Evolutionary conservation across 2,113 vertebrate species (phyloP).

Genomic region (Gambusia holbrooki): DNA sequence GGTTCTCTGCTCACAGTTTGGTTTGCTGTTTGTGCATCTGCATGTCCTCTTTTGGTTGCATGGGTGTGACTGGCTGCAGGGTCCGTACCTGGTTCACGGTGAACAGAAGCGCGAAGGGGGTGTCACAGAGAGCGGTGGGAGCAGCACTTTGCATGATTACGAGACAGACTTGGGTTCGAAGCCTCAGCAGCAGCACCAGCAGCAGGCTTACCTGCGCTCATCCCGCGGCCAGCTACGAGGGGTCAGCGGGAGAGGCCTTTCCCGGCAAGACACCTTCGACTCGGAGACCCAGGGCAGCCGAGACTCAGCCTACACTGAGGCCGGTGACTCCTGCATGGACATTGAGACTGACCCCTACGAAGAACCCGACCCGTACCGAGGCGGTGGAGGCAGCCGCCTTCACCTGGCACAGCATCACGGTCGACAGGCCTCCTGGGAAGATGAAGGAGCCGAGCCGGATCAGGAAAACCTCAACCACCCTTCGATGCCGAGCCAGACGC

Average conservation of each 20-base stretch:
- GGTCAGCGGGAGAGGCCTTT: slow-evolving; percentile 80
- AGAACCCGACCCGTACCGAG: slow-evolving; percentile 83
- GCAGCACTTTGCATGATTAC: slow-evolving; percentile 82
- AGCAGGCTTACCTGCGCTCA: slow-evolving; percentile 76
- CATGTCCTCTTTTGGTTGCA: slow-evolving; percentile 78
- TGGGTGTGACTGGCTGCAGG: slow-evolving; percentile 79
- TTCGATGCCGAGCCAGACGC: slow-evolving; percentile 70
- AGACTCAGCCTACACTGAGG: slow-evolving; percentile 93
- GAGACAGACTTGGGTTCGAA: slow-evolving; percentile 81
- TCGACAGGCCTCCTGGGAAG: slow-evolving; percentile 87
- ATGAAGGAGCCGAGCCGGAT: slow-evolving; percentile 87
- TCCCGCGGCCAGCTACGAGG: slow-evolving; percentile 75
- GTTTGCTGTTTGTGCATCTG: slow-evolving; percentile 76
- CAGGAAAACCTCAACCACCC: slow-evolving; percentile 87
- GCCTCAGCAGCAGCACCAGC: slow-evolving; percentile 74
- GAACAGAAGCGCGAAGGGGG: slow-evolving; percentile 85
- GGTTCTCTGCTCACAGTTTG: slow-evolving; percentile 68
- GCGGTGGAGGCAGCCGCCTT: slow-evolving; percentile 69
- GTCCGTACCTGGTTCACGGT: slow-evolving; percentile 88
- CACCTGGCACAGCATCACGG: slow-evolving; percentile 79
- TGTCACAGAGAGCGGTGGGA: slow-evolving; percentile 80
- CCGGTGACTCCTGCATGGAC: slow-evolving; percentile 91
- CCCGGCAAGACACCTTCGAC: slow-evolving; percentile 94
- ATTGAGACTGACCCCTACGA: slow-evolving; percentile 93
- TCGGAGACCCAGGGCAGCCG: slow-evolving; percentile 90